A percentile compares a stretch with the other conserved stretches of the same genome.
These are phyloP conservation scores for Halichoeres trimaculatus DNA, from an alignment of 2,113 vertebrate species.

Conservation along the genomic window DNA sequence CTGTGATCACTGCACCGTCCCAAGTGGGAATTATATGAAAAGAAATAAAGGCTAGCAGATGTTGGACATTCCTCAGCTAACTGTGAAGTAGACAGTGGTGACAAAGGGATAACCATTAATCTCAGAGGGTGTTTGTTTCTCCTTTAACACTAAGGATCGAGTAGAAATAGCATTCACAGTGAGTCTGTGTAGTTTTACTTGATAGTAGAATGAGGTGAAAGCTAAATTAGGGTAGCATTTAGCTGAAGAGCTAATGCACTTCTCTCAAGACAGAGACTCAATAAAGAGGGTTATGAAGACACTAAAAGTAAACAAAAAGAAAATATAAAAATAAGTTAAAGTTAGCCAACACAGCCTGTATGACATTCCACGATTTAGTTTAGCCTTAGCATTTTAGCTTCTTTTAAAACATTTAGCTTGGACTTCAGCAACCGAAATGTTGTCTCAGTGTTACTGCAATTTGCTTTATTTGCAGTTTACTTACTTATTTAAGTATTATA, in stretches of 20 bases:
- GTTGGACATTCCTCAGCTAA: conserved; percentile 53
- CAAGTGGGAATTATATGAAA: conserved; percentile 48
- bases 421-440: not conserved
- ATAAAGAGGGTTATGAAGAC: not conserved
- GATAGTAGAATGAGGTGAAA: not conserved
- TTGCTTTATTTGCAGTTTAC: too few relatives aligned
- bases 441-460: too few relatives aligned
- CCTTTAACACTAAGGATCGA: not conserved
- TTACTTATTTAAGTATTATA: too few relatives aligned
- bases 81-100: conserved; percentile 33
- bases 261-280: not conserved
- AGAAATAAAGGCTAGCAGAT: conserved; percentile 50
- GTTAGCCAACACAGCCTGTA: not conserved
- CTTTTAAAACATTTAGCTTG: too few relatives aligned
- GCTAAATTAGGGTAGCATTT: not conserved
- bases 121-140: not conserved
- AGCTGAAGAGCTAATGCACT: not conserved
- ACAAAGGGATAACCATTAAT: conserved; percentile 8
- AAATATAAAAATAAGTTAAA: too few relatives aligned
- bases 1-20: conserved; percentile 67
- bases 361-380: too few relatives aligned
- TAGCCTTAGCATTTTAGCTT: too few relatives aligned
- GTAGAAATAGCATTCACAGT: not conserved
- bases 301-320: not conserved
- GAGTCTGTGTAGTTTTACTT: not conserved